These are phyloP conservation scores for Petrocephalus sullivani DNA, from an alignment of 2,797 vertebrate species.

Conservation along the genomic window DNA sequence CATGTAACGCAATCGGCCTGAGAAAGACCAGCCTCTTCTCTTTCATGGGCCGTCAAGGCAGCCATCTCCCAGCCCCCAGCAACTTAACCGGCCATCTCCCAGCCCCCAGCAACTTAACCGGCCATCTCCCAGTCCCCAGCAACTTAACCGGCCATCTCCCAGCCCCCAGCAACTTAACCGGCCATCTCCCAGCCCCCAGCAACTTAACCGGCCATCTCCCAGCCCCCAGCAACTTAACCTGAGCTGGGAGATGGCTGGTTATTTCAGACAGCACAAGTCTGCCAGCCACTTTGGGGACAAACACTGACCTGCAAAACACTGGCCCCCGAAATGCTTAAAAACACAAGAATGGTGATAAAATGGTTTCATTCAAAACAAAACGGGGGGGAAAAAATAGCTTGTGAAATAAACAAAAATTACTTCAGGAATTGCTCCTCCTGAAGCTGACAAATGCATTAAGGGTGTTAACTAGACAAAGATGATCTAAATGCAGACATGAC, in stretches of 20 bases:
- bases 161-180: too few relatives aligned
- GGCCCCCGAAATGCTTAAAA: not conserved
- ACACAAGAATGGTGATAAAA: not conserved
- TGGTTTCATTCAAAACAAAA: not conserved
- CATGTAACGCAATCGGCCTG: constrained; percentile 22
- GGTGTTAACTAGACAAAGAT: not conserved
- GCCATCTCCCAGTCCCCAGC: too few relatives aligned
- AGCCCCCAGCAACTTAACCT: not conserved
- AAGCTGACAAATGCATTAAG: not conserved
- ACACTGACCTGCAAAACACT: not conserved
- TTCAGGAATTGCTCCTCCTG: not conserved
- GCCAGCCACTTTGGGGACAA: not conserved
- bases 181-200: too few relatives aligned
- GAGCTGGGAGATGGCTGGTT: not conserved
- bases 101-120: too few relatives aligned
- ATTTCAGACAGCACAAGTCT: not conserved
- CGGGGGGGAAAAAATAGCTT: not conserved
- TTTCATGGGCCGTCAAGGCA: not conserved
- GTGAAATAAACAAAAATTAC: not conserved
- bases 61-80: not conserved
- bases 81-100: too few relatives aligned
- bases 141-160: not conserved
- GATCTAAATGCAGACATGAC: not conserved
- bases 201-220: too few relatives aligned
- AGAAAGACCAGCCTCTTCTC: constrained; percentile 18